Evolutionary conservation across 2,113 vertebrate genomes (phyloP).

Genomic region (Ifrita kowaldi): DNA sequence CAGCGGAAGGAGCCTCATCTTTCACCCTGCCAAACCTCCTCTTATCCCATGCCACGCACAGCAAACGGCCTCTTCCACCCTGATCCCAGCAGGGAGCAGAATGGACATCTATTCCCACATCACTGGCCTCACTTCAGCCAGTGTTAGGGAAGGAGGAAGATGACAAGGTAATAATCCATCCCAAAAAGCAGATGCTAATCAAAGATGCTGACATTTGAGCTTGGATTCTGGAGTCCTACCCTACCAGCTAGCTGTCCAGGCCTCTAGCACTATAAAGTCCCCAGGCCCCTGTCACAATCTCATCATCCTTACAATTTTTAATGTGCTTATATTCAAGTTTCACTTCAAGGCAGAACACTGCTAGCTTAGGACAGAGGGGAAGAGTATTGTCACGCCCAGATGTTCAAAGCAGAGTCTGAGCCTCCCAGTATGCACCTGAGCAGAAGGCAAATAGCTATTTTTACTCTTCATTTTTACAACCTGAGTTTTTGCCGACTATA

Average conservation of each 20-base stretch:
- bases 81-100: background rate
- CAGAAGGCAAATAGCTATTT: background rate
- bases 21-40: background rate
- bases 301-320: background rate
- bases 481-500: background rate
- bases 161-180: background rate
- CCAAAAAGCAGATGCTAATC: background rate
- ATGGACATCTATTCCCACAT: fast-evolving
- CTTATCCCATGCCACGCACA: fast-evolving
- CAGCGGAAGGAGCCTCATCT: background rate
- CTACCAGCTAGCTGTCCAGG: background rate
- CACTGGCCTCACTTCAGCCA: background rate
- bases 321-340: background rate
- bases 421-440: background rate
- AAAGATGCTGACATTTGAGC: background rate
- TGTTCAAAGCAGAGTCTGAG: background rate
- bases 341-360: background rate
- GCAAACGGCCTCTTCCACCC: background rate
- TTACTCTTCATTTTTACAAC: background rate
- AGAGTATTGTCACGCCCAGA: background rate
- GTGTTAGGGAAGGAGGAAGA: background rate
- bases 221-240: background rate
- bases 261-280: background rate
- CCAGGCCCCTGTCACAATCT: background rate
- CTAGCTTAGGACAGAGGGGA: background rate